Conservation (phyloP, 2,797 vertebrate species). For the Euthynnus affinis region DNA sequence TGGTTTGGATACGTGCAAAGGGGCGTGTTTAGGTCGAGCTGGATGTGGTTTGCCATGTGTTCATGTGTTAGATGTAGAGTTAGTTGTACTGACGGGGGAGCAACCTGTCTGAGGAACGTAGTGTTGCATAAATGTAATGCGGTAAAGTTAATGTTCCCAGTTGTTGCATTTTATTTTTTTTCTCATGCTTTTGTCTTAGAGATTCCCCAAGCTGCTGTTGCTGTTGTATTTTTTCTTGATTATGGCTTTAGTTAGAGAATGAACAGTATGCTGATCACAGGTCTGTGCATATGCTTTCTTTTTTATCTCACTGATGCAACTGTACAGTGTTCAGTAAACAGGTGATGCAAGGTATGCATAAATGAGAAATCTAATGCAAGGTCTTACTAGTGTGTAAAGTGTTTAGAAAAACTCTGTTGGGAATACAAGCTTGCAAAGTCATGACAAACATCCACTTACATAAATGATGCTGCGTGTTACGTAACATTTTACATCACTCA, state of each 20-base stretch:
- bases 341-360: slow-evolving; percentile 82
- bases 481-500: slow-evolving; percentile 10
- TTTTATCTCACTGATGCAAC: slow-evolving; percentile 77
- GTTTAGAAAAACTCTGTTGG: not conserved
- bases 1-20: not conserved
- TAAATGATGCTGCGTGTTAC: slow-evolving; percentile 10
- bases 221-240: not conserved
- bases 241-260: not conserved
- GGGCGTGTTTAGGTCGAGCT: not conserved
- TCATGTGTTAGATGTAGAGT: not conserved
- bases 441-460: slow-evolving; percentile 12
- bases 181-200: too few relatives aligned
- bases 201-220: not conserved
- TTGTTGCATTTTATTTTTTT: not conserved
- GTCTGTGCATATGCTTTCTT: slow-evolving; percentile 5
- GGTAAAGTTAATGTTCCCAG: not conserved
- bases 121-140: not conserved
- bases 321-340: slow-evolving; percentile 75
- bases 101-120: not conserved
- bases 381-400: slow-evolving; percentile 66
- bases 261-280: slow-evolving; percentile 23
- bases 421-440: slow-evolving; percentile 18
- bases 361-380: slow-evolving; percentile 82
- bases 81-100: not conserved
- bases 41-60: not conserved